Evolutionary conservation across 2,888 invertebrate species (phyloP).

Genomic region (Mylabris sibirica): DNA sequence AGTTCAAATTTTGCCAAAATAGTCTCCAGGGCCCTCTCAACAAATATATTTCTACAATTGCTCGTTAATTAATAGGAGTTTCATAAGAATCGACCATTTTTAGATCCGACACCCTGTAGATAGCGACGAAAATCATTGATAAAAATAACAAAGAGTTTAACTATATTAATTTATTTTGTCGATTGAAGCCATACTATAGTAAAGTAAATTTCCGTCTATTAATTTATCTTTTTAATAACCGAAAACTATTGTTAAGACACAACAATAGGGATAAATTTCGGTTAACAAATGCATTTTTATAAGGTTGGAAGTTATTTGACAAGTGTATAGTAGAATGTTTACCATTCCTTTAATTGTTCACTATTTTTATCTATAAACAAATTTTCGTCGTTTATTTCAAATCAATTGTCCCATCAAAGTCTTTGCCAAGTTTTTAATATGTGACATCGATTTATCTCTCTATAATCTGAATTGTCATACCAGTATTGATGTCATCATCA

Average conservation of each 20-base stretch:
- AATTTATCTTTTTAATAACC: constrained; percentile 1
- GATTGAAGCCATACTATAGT: too few relatives aligned
- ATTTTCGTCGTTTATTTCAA: not conserved
- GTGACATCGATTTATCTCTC: not conserved
- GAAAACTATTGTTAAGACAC: not conserved
- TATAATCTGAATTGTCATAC: not conserved
- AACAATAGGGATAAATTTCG: not conserved
- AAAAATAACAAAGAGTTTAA: too few relatives aligned
- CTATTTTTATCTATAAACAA: not conserved
- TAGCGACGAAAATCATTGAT: too few relatives aligned
- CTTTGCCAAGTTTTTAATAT: not conserved
- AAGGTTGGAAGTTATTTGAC: not conserved
- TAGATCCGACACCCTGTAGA: too few relatives aligned
- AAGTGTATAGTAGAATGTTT: not conserved
- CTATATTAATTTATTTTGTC: too few relatives aligned
- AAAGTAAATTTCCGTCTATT: too few relatives aligned
- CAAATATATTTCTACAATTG: too few relatives aligned
- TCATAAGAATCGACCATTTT: too few relatives aligned
- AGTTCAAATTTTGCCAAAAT: too few relatives aligned
- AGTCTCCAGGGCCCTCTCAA: too few relatives aligned
- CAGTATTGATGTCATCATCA: not conserved
- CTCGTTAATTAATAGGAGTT: too few relatives aligned
- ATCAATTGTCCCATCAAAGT: not conserved
- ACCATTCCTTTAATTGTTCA: not conserved
- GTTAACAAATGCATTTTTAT: not conserved